Conservation (phyloP, 2,113 vertebrate species). For the Phyllostomus hastatus region DNA sequence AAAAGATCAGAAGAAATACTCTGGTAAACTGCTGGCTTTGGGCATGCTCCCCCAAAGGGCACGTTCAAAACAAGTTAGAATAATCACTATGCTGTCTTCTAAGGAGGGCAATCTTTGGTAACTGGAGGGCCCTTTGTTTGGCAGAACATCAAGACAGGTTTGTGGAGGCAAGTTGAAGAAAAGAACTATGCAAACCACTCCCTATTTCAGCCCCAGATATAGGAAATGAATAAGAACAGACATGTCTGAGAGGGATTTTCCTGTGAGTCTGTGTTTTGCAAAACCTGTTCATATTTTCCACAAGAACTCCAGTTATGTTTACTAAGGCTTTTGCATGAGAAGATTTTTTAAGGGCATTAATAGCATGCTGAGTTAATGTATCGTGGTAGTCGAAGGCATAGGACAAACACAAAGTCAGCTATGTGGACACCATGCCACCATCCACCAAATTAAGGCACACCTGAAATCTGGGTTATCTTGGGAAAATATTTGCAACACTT, state of each 20-base stretch:
- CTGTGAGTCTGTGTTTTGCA: slow-evolving; percentile 23
- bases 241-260: slow-evolving; percentile 4
- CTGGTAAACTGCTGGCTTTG: not conserved
- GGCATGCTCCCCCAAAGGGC: not conserved
- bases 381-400: not conserved
- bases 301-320: not conserved
- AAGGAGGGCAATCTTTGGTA: not conserved
- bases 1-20: not conserved
- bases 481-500: slow-evolving; percentile 24
- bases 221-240: slow-evolving; percentile 34
- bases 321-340: not conserved
- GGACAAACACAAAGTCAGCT: not conserved
- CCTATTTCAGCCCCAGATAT: not conserved
- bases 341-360: not conserved
- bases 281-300: slow-evolving; percentile 40
- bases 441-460: not conserved
- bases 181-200: not conserved
- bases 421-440: not conserved
- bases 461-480: slow-evolving; percentile 12
- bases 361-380: not conserved
- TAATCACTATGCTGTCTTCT: not conserved
- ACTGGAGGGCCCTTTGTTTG: not conserved
- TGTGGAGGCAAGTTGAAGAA: not conserved
- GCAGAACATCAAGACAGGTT: not conserved
- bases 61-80: not conserved